Percentiles rank a stretch among this genome's conserved stretches.
These are phyloP conservation scores for Onychomys torridus DNA, from an alignment of 2,797 vertebrate species.

Conservation along the genomic window DNA sequence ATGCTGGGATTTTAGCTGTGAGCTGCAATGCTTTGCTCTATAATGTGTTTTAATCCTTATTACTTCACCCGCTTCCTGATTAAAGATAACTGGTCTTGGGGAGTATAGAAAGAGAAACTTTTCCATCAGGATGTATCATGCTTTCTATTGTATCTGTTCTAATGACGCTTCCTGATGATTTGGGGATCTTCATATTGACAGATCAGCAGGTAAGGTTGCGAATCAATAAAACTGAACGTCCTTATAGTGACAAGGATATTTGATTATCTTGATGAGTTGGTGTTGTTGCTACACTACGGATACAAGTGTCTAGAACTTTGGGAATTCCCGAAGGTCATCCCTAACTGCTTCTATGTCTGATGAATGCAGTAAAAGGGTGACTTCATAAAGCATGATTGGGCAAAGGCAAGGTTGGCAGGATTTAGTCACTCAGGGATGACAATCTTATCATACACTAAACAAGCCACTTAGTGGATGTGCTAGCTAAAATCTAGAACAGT, in stretches of 20 bases:
- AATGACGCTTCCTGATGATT: not conserved
- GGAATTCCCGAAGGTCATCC: not conserved
- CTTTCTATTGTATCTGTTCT: not conserved
- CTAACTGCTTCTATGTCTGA: not conserved
- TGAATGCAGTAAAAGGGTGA: not conserved
- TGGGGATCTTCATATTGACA: not conserved
- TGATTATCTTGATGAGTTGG: not conserved
- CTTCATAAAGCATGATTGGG: not conserved
- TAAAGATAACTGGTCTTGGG: not conserved
- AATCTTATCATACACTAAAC: not conserved
- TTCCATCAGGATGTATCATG: not conserved
- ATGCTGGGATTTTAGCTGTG: not conserved
- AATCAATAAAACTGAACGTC: not conserved
- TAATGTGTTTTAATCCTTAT: not conserved
- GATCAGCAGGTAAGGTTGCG: not conserved
- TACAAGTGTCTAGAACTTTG: not conserved
- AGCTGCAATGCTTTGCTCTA: not conserved
- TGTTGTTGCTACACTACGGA: not conserved
- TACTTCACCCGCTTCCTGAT: not conserved
- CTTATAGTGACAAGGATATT: not conserved
- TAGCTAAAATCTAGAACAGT: too few species aligned
- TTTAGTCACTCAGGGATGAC: not conserved
- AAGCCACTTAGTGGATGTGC: not conserved
- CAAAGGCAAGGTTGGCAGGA: not conserved
- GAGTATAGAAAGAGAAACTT: not conserved